These are phyloP conservation scores for Julus scanicus DNA, from an alignment of 2,888 invertebrate genomes.

Conservation along the genomic window DNA sequence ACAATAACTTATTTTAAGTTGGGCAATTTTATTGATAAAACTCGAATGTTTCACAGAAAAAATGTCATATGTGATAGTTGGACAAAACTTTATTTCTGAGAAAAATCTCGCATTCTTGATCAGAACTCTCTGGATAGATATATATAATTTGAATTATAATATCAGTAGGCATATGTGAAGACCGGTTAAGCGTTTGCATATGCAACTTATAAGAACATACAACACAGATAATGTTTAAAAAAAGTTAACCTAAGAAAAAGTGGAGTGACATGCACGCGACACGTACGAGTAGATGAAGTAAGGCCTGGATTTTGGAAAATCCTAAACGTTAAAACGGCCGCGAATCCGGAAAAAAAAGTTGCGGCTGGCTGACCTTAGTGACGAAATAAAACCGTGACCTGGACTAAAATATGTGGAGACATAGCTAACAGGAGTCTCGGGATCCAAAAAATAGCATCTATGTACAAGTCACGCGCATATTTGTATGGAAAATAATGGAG, in stretches of 20 bases:
- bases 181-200: not conserved
- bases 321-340: not conserved
- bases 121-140: not conserved
- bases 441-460: conserved; percentile 40
- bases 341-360: not conserved
- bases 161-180: conserved; percentile 19
- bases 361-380: not conserved
- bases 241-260: not conserved
- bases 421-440: not conserved
- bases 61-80: not conserved
- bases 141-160: conserved; percentile 2
- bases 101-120: not conserved
- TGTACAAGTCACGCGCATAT: conserved; percentile 9
- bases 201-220: conserved; percentile 26
- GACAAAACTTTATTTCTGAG: conserved; percentile 22
- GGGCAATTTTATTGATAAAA: too few species aligned
- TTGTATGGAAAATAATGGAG: not conserved
- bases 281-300: not conserved
- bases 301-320: not conserved
- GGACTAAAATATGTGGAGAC: not conserved
- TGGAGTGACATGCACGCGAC: not conserved
- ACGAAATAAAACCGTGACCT: not conserved
- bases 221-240: not conserved
- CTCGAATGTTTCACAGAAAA: too few species aligned
- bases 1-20: too few species aligned